Percentiles rank a stretch among this genome's conserved stretches.
These are phyloP conservation scores for Paragorgia papillata DNA, from an alignment of 92 coral and sea anemone genomes.

Conservation along the genomic window DNA sequence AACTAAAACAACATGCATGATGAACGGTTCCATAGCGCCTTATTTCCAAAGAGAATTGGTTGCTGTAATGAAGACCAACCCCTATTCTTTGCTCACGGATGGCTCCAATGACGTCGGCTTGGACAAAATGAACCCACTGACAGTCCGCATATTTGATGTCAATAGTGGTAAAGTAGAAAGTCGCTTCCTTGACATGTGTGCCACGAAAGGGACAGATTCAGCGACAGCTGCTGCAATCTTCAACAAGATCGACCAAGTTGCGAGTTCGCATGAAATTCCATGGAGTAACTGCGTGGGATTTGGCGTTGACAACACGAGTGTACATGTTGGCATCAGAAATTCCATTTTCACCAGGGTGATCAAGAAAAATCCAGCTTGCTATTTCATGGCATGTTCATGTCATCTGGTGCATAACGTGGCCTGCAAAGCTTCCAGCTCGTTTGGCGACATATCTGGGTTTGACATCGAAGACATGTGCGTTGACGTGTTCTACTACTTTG, in stretches of 20 bases:
- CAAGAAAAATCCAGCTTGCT: conserved; percentile 45
- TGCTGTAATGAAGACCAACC: conserved; percentile 7
- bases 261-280: conserved; percentile 38
- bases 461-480: no score
- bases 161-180: conserved; percentile 41
- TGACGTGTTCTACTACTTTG: conserved; percentile 38
- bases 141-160: conserved; percentile 31
- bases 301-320: conserved; percentile 51
- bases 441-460: conserved; percentile 38
- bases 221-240: conserved; percentile 51
- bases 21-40: conserved; percentile 49
- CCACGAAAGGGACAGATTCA: conserved; percentile 37
- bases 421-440: conserved; percentile 58
- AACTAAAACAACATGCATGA: conserved; percentile 54
- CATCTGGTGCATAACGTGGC: conserved; percentile 55
- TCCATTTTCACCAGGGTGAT: conserved; percentile 56
- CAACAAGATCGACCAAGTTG: conserved; percentile 39
- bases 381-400: conserved; percentile 64
- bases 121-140: conserved; percentile 52
- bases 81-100: conserved; percentile 43
- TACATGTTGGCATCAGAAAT: conserved; percentile 50
- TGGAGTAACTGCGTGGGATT: conserved; percentile 48
- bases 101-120: conserved; percentile 56
- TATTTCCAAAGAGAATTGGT: conserved; percentile 43
- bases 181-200: conserved; percentile 50